Percentiles rank a stretch among this genome's conserved stretches.
These are phyloP conservation scores for Cuniculus paca DNA, from an alignment of 2,797 vertebrate species.

Conservation along the genomic window DNA sequence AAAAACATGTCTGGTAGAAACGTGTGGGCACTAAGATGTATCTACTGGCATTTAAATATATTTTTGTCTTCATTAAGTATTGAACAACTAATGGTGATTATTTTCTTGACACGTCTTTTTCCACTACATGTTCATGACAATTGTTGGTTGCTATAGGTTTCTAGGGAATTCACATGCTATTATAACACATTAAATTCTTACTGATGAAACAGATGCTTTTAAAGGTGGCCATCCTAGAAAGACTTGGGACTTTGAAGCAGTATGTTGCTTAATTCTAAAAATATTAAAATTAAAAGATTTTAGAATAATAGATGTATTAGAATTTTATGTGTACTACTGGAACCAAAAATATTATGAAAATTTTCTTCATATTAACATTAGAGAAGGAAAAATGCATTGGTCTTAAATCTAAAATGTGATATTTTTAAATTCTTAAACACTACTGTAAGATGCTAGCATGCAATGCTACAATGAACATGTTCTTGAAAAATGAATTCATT, in stretches of 20 bases:
- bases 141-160: neutral
- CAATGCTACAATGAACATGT: neutral
- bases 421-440: slow-evolving; percentile 49
- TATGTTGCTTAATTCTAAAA: neutral
- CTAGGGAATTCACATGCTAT: neutral
- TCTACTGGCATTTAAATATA: neutral
- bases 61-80: neutral
- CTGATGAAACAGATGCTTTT: neutral
- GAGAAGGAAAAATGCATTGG: neutral
- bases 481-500: neutral
- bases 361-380: neutral
- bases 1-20: neutral
- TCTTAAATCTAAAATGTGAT: neutral
- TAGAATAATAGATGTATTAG: neutral
- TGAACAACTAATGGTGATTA: neutral
- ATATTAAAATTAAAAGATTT: neutral
- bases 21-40: neutral
- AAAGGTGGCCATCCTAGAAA: neutral
- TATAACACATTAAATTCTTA: neutral
- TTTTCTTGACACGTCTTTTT: neutral
- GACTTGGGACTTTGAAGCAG: neutral
- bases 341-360: slow-evolving; percentile 28
- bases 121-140: neutral
- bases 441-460: neutral
- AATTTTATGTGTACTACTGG: neutral